These are phyloP conservation scores for Lepidostoma basale DNA, from an alignment of 1,140 invertebrate genomes.

Conservation along the genomic window DNA sequence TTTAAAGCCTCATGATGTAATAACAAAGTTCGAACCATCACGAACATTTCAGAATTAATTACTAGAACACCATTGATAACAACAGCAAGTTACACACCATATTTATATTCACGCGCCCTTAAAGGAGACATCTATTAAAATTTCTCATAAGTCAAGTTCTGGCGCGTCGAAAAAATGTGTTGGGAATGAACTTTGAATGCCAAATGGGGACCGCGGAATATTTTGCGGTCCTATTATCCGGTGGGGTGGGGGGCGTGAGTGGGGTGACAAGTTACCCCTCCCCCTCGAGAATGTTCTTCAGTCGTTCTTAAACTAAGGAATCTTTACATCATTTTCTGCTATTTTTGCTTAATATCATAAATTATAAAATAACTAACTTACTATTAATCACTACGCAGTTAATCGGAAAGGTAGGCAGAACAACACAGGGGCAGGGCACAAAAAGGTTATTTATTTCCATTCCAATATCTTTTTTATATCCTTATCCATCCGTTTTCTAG, in stretches of 20 bases:
- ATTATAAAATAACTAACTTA: no score
- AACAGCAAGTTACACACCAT: background rate
- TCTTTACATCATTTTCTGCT: no score
- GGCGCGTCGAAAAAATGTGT: constrained; percentile 43
- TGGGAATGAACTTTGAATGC: constrained; percentile 45
- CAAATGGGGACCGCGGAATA: constrained; percentile 40
- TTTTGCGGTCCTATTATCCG: constrained; percentile 46
- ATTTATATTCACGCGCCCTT: constrained; percentile 25
- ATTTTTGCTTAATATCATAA: no score
- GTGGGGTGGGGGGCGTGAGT: constrained; percentile 37
- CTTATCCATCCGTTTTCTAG: no score
- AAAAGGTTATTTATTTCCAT: no score
- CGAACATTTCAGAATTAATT: background rate
- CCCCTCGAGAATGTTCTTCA: constrained; percentile 13
- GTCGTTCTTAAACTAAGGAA: background rate
- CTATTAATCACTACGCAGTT: no score
- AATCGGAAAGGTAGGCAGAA: no score
- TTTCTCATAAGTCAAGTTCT: constrained; percentile 45
- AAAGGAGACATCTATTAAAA: constrained; percentile 43
- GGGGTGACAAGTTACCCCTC: constrained; percentile 35
- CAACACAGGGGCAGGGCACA: no score
- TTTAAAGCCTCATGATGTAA: background rate
- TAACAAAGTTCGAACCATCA: background rate
- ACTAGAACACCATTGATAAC: background rate
- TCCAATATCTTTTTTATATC: no score